Conservation (phyloP, 2,888 invertebrate genomes). For the Sinopyrophorus schimmeli region DNA sequence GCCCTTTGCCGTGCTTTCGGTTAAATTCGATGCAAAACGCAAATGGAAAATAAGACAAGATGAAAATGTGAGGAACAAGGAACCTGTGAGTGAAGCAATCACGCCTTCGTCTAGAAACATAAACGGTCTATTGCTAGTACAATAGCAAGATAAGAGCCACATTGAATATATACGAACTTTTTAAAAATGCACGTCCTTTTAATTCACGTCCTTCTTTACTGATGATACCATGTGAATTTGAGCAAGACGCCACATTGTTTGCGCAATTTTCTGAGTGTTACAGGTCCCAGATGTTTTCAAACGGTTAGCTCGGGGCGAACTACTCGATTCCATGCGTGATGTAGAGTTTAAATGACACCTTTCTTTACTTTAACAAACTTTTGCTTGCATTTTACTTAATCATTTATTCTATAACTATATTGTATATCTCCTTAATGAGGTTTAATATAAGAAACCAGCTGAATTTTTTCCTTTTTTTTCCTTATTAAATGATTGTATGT, state of each 20-base stretch:
- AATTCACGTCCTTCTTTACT: conserved; percentile 31
- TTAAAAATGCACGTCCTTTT: conserved; percentile 34
- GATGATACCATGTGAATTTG: conserved; percentile 24
- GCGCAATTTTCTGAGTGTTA: conserved; percentile 28
- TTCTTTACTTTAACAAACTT: conserved; percentile 37
- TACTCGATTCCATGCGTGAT: conserved; percentile 42
- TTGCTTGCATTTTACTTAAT: conserved; percentile 38
- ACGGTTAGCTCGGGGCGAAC: conserved; percentile 39
- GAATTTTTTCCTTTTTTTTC: too few species aligned
- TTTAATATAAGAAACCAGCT: too few species aligned
- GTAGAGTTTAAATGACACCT: conserved; percentile 42
- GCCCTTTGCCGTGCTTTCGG: conserved; percentile 10
- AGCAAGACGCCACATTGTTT: conserved; percentile 33
- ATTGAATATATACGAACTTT: conserved; percentile 35
- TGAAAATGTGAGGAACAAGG: conserved; percentile 27
- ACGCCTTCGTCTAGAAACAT: conserved; percentile 35
- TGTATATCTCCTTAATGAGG: too few species aligned
- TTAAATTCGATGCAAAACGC: conserved; percentile 21
- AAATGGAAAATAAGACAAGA: conserved; percentile 28
- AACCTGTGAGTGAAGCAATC: conserved; percentile 34
- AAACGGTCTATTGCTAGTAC: conserved; percentile 36
- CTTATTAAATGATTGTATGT: too few species aligned
- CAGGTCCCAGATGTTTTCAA: conserved; percentile 43
- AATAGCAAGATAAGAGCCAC: conserved; percentile 36
- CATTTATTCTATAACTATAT: conserved; percentile 30